These are phyloP conservation scores for Acipenser ruthenus DNA, from an alignment of 2,797 vertebrate genomes.

Conservation along the genomic window DNA sequence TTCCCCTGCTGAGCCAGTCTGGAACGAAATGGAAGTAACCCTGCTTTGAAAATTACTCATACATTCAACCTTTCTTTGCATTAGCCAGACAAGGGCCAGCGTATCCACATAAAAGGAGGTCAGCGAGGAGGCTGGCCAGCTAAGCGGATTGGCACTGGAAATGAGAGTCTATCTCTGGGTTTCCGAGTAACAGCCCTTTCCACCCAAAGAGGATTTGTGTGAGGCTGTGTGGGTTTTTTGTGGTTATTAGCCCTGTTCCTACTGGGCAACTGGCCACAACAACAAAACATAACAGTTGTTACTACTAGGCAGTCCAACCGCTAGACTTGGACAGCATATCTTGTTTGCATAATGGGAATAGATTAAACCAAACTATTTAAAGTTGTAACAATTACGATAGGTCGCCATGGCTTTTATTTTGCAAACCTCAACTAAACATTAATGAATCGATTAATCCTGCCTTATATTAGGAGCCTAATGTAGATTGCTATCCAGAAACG, in stretches of 20 bases:
- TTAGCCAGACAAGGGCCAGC: slow-evolving; percentile 28
- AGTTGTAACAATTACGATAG: no score
- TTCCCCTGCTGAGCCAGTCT: slow-evolving; percentile 26
- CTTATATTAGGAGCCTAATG: no score
- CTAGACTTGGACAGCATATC: no score
- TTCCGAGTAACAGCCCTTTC: background rate
- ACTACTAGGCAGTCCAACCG: background rate
- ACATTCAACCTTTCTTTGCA: slow-evolving; percentile 30
- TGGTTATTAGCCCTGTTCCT: background rate
- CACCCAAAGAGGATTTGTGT: background rate
- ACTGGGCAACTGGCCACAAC: slow-evolving; percentile 1
- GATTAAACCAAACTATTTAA: no score
- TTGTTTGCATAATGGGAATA: no score
- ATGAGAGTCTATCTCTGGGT: background rate
- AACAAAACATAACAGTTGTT: slow-evolving; percentile 3
- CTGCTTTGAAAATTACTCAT: slow-evolving; percentile 18
- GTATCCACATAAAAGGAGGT: slow-evolving; percentile 17
- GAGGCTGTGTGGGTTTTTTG: background rate
- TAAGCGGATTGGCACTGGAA: background rate
- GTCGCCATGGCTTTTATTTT: no score
- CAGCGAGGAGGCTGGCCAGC: background rate
- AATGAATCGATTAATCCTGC: no score
- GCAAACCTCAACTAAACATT: no score
- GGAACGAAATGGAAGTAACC: slow-evolving; percentile 19
- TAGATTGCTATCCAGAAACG: no score